phyloP scores from a whole-genome alignment of 2,113 vertebrate species.

The Artemisiospiza belli region DNA sequence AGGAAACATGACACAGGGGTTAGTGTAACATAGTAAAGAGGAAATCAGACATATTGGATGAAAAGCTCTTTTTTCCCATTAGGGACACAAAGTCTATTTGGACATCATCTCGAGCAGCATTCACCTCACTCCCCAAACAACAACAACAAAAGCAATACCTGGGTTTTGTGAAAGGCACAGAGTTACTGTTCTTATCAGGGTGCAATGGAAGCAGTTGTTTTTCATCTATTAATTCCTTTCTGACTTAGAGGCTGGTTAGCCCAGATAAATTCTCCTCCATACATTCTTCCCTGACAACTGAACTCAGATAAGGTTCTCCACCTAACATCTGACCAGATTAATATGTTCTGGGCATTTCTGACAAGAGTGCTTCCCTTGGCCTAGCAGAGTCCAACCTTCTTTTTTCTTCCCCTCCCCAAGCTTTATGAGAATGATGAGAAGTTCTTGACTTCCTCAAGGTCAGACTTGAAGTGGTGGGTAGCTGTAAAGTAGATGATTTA shows the following conservation, averaged over 20 bases:
- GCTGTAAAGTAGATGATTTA: neutral
- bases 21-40: neutral
- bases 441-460: conserved; percentile 32
- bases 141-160: neutral
- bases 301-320: conserved; percentile 28
- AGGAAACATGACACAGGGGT: neutral
- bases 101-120: neutral
- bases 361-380: neutral
- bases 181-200: neutral
- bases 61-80: neutral
- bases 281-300: conserved; percentile 23
- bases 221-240: conserved; percentile 1
- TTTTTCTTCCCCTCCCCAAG: neutral
- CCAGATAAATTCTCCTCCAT: conserved; percentile 33
- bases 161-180: neutral
- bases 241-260: conserved; percentile 19
- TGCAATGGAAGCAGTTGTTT: neutral
- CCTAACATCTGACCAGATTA: conserved; percentile 10
- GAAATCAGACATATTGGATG: neutral
- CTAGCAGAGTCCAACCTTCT: neutral
- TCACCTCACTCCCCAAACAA: neutral
- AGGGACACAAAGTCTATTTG: neutral
- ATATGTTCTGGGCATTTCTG: neutral
- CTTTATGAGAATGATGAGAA: neutral
- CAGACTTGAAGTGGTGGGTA: neutral